phyloP scores from a whole-genome alignment of 2,113 vertebrate species.

The Grantiella picta region DNA sequence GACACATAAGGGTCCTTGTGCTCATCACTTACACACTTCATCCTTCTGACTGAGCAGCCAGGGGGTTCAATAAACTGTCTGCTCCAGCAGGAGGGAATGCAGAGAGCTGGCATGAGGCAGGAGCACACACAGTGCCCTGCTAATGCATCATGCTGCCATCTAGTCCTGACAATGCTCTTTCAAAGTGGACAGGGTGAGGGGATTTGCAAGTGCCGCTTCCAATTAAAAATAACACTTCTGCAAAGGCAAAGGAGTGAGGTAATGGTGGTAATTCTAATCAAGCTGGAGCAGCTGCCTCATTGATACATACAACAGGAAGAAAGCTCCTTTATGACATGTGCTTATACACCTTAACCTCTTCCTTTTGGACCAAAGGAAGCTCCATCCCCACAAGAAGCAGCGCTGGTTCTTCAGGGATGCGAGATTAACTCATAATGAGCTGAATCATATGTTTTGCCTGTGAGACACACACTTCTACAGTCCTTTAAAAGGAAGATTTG shows the following conservation, averaged over 20 bases:
- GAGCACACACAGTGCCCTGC: not conserved
- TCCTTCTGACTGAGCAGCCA: not conserved
- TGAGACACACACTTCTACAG: not conserved
- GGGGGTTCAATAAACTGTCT: not conserved
- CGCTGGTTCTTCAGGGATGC: not conserved
- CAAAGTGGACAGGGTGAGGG: not conserved
- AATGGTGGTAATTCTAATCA: not conserved
- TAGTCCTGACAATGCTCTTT: not conserved
- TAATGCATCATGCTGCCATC: not conserved
- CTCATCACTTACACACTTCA: not conserved
- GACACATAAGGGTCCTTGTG: not conserved
- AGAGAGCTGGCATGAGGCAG: accelerated
- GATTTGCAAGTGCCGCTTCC: not conserved
- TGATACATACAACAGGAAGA: not conserved
- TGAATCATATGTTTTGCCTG: not conserved
- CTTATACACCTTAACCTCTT: not conserved
- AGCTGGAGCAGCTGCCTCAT: not conserved
- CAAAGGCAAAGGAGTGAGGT: not conserved
- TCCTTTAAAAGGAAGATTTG: not conserved
- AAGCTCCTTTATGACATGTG: not conserved
- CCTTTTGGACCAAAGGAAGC: not conserved
- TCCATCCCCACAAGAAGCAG: not conserved
- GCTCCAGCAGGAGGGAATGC: not conserved
- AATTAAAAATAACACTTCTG: constrained; percentile 41
- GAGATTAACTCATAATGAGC: not conserved